phyloP scores from a whole-genome alignment of 2,797 vertebrate species.

The Phoxinus dragarum region DNA sequence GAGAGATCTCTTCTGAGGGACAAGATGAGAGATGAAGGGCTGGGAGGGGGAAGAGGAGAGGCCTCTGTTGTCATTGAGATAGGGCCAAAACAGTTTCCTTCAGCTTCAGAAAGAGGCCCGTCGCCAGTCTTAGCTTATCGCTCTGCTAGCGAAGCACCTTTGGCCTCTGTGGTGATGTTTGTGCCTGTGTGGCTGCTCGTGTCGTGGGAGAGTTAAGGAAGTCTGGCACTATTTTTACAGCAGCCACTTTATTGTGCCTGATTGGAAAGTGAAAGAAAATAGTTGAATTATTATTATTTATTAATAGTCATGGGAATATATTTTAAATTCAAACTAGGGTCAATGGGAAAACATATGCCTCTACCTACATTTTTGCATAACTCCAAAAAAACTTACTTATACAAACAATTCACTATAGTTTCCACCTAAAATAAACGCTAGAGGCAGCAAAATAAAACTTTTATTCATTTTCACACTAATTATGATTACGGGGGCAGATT shows the following conservation, averaged over 20 bases:
- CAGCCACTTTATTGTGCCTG: not conserved
- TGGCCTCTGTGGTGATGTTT: conserved; percentile 28
- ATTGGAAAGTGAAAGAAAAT: not conserved
- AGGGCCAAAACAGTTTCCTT: conserved; percentile 38
- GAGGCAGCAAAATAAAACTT: not conserved
- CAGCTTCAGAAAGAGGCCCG: conserved; percentile 40
- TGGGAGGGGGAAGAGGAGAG: conserved; percentile 4
- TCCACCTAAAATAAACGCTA: not conserved
- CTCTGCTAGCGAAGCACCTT: conserved; percentile 44
- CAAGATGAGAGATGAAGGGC: conserved; percentile 6
- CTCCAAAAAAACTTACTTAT: not conserved
- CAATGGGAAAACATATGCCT: not conserved
- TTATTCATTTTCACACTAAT: not conserved
- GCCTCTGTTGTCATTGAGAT: conserved; percentile 50
- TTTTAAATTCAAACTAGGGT: not conserved
- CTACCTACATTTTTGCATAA: not conserved
- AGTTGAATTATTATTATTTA: not conserved
- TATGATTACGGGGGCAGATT: not conserved
- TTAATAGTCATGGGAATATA: not conserved
- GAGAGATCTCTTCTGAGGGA: conserved; percentile 36
- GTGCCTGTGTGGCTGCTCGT: conserved; percentile 35
- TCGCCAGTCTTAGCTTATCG: conserved; percentile 32
- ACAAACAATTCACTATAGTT: not conserved
- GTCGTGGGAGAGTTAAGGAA: conserved; percentile 30
- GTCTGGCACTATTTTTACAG: conserved; percentile 38